Base-by-base conservation (phyloP, 2,888 invertebrate genomes). In the Zygaena filipendulae region DNA sequence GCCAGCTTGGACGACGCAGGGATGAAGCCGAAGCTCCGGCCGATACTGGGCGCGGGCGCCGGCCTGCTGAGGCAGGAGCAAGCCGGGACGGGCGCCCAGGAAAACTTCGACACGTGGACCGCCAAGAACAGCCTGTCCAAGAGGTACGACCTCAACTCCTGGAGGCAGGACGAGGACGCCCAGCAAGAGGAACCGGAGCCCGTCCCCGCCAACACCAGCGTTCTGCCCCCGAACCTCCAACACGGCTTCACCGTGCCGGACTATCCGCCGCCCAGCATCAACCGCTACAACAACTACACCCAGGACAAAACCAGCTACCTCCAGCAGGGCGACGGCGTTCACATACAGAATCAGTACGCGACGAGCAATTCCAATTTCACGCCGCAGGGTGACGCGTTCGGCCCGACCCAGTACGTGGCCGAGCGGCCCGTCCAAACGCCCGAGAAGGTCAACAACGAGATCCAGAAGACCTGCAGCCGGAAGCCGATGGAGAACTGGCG, bases 31-130 rank as follows among this genome's bases (percentile, higher is more conserved):
- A 75, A 74, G 8, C 36, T 75, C 5, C 52, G 79, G 33, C 79
- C 79, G 0, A 79, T 79, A 3, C 41, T 79, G 2, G 79, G 79
- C 0, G 79, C 77, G 2, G 79, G 79, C 0, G 79, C 77, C 0
- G 79, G 77, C 0, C 75, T 75, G 0, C 72, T 66, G 0, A 26
- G 74, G 0, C 11, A 72, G 0, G 48, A 69, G 14, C 72, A 72
- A 19, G 66, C 66, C 20, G 70, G 70, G 25, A 49, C 60, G 0
- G 19, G 58, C 3, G 48, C 60, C 0, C 68, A 61, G 5, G 71
- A 74, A 0, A 60, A 35, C 2, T 71, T 62, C 13, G 75, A 75
- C 1, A 60, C 61, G 0, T 75, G 77, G 72, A 60, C 63, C 0
- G 40, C 62, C 0, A 75, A 74, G 20, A 59, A 43, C 2, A 60